Base-by-base conservation (phyloP, 2,113 vertebrate genomes). In the Dissostichus mawsoni region DNA sequence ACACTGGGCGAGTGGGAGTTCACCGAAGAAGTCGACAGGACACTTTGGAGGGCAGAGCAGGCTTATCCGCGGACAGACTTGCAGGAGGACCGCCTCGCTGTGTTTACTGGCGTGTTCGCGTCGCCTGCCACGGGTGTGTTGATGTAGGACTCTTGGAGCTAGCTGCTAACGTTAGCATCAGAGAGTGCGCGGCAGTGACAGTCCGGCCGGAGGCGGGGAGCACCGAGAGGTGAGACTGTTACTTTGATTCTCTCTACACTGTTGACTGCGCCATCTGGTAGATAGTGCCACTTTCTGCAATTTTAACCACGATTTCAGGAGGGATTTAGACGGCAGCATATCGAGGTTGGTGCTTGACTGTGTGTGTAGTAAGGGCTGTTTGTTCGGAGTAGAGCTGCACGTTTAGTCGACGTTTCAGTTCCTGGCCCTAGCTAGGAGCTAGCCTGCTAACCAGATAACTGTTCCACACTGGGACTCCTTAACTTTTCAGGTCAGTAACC, bases 141-240 rank as follows among this genome's bases (percentile, higher is more conserved):
- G 71, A 72, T 81, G 81, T 72, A 48, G 66, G 64, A 51, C 73
- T 74, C 76, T 85, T 69, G 87, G 69, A 16, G 88, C 59, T 82
- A 89, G 91, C 90, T 83, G 90, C 91, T 93, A 92, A 77, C 90
- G 78, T 83, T 94, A 93, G 93, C 90, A 59, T 41, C 18, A 86
- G 89, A 70, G 90, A 88, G 92, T 63, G 83, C 75, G 81, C 79
- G 75, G 82, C 52, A 69, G 88, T 84, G 90, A 92, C 90, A 88
- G 86, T 90, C 91, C 87, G 78, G 82, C 76, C 89, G 92, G 87
- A 94, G 93, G 94, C 93, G 94, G 90, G 87, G 92, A 91, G 79
- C 78, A 33, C 84, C 62, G 86, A 41, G 89, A 89, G 91, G 85
- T 81, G 89, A 90, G 85, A 87, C 83, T 90, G 85, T 90, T 92